Evolutionary conservation across 1,140 invertebrate species (phyloP).

Genomic region (Metopolophium dirhodum): DNA sequence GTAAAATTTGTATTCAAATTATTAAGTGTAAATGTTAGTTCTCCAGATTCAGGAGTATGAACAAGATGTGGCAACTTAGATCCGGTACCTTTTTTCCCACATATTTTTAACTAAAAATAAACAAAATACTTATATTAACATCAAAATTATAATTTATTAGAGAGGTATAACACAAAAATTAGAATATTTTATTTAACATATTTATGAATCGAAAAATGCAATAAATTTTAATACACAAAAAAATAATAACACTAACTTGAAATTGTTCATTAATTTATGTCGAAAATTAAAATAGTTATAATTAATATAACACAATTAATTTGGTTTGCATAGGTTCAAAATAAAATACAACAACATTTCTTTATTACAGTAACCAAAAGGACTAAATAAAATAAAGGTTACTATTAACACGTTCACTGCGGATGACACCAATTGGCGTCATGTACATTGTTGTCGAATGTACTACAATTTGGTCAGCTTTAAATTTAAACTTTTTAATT

Average conservation of each 20-base stretch:
- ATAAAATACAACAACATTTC: no score
- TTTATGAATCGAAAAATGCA: neutral
- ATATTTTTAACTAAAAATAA: constrained; percentile 45
- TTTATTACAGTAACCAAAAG: no score
- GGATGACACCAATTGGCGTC: neutral
- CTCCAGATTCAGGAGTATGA: constrained; percentile 47
- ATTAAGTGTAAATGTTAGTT: constrained; percentile 50
- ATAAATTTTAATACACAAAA: neutral
- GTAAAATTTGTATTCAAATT: constrained; percentile 4
- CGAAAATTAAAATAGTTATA: no score
- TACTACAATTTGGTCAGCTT: no score
- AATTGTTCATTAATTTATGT: no score
- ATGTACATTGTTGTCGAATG: neutral
- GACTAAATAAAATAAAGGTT: no score
- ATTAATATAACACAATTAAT: no score
- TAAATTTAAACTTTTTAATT: no score
- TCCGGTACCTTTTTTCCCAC: constrained; percentile 43
- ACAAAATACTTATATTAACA: neutral
- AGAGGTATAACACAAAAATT: neutral
- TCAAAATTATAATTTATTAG: neutral
- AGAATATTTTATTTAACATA: neutral
- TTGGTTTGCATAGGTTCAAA: no score
- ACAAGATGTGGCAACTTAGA: constrained; percentile 25
- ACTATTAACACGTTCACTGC: neutral
- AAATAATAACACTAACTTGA: no score